Evolutionary conservation across 2,888 invertebrate genomes (phyloP).

Genomic region (Halictus quadricinctus): DNA sequence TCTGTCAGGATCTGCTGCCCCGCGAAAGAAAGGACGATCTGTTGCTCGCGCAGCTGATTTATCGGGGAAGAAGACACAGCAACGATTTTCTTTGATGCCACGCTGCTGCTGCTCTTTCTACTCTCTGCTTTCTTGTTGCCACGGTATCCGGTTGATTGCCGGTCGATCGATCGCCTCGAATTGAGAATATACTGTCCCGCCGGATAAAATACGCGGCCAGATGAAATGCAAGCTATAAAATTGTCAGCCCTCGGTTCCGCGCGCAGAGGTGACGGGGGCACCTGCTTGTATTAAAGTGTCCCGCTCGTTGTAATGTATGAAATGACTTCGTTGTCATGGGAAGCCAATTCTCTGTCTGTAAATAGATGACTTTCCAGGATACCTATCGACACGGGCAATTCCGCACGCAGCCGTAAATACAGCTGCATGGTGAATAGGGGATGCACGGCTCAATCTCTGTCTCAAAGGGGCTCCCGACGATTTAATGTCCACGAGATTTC

Average conservation of each 20-base stretch:
- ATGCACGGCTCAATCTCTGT: conserved; percentile 1
- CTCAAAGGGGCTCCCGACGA: neutral
- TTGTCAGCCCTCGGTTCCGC: conserved; percentile 36
- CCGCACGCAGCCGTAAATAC: conserved; percentile 25
- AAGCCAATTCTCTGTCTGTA: conserved; percentile 42
- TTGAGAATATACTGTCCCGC: conserved; percentile 58
- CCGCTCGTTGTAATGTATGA: conserved; percentile 37
- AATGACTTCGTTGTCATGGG: conserved; percentile 29
- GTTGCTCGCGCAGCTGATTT: conserved; percentile 64
- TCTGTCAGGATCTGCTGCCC: conserved; percentile 57
- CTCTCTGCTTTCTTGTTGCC: conserved; percentile 51
- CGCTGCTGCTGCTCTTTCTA: neutral
- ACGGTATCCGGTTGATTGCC: conserved; percentile 61
- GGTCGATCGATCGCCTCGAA: conserved; percentile 64
- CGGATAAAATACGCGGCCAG: conserved; percentile 39
- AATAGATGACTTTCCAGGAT: conserved; percentile 24
- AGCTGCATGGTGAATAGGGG: neutral
- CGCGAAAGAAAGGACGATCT: conserved; percentile 59
- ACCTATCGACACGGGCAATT: conserved; percentile 8
- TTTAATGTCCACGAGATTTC: neutral
- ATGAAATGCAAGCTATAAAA: conserved; percentile 58
- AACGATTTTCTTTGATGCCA: conserved; percentile 63
- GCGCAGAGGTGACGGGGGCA: conserved; percentile 35
- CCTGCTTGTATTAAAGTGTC: conserved; percentile 43
- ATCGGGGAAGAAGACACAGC: conserved; percentile 53